Conservation (phyloP, 2,797 vertebrate genomes). For the Fundulus diaphanus region DNA sequence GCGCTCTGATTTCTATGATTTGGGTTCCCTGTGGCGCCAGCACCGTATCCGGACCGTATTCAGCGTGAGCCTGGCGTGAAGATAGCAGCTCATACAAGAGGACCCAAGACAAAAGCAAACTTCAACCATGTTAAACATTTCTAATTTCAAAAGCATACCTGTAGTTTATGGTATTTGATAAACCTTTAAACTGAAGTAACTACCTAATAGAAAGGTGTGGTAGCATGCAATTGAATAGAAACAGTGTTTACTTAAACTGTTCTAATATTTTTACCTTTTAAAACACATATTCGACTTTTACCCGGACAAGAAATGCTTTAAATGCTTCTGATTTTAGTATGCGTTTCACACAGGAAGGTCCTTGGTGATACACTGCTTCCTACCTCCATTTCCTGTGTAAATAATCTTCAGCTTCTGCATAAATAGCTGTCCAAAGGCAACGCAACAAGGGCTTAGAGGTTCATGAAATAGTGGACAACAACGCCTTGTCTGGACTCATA, state of each 20-base stretch:
- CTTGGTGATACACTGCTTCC: background rate
- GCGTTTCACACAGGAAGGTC: background rate
- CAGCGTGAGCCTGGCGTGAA: too few species aligned
- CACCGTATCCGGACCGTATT: too few species aligned
- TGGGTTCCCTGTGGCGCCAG: too few species aligned
- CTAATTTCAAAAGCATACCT: background rate
- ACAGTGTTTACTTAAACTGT: background rate
- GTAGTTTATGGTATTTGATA: background rate
- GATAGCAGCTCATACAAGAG: background rate
- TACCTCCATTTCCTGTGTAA: background rate
- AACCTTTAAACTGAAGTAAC: background rate
- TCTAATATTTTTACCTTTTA: background rate
- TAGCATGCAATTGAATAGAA: background rate
- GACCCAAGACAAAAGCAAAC: background rate
- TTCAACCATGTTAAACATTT: background rate
- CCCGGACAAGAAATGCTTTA: background rate
- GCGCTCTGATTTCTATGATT: too few species aligned
- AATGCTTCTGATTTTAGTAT: background rate
- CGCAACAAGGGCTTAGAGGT: background rate
- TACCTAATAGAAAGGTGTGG: background rate
- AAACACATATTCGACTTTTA: background rate
- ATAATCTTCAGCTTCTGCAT: background rate
- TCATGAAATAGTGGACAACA: background rate
- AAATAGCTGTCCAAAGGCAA: background rate
- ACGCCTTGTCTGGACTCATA: background rate